Evolutionary conservation across 2,113 vertebrate species (phyloP), one percentile per base, ranked within the genome.

Genomic region (Gnathonemus echidnorhynchus): DNA sequence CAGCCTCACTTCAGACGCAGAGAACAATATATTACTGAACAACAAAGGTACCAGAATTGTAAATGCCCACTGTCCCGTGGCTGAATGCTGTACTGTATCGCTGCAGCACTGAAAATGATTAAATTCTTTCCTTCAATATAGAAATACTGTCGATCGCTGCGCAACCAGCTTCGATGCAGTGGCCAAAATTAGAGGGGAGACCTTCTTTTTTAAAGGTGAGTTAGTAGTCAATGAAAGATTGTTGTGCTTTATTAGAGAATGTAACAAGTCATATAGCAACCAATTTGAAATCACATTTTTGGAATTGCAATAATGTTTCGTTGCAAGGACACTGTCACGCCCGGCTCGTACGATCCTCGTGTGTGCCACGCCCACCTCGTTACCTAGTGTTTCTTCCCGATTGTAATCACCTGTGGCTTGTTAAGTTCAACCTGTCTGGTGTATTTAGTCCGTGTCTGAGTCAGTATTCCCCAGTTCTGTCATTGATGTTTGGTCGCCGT

Each of bases 161-260:
- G 93, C 94, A 90, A 94, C 93, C 92, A 95, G 91, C 91, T 95
- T 96, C 50, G 96, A 97, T 85, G 94, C 94, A n/a, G 95, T 95
- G 74, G 92, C 95, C 49, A 94, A 93, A 90, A 96, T 97, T 88
- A 87, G 95, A 88, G 95, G 95, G 58, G 96, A 97, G 83, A 95
- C 91, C 0, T 97, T 97, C 91, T 96, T 97, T 91, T 97, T 97
- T 89, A 96, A 95, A 96, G 96, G 96, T 96, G 87, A 89, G 92
- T 74, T 50, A 86, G 13, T 50, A 86, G 48, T 50, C 13, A 87
- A 52, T 49, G n/a, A 70, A 70, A 27, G n/a, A 31, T 31, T 70
- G n/a, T 11, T 70, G n/a, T 13, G n/a, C n/a, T 70, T 70, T 70
- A 31, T 31, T 70, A 70, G 10, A 31, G 62, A 31, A 70, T 70